These are phyloP conservation scores for Nothocercus julius DNA, from an alignment of 2,113 vertebrate genomes.

Conservation along the genomic window DNA sequence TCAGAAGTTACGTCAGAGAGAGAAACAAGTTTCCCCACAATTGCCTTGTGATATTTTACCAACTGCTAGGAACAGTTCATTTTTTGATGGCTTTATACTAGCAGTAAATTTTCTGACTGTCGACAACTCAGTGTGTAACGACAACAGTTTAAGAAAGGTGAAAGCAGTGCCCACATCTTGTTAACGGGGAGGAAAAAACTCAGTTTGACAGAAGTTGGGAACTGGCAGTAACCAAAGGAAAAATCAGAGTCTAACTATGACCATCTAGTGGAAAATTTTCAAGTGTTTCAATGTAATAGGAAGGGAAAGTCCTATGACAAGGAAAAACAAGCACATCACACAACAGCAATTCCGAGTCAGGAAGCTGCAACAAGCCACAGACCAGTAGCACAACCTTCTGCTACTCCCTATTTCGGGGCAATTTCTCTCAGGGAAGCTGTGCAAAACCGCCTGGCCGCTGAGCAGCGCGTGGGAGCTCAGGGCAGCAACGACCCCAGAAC, in stretches of 20 bases:
- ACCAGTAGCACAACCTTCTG: not conserved
- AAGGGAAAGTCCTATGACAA: not conserved
- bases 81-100: constrained; percentile 40
- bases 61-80: not conserved
- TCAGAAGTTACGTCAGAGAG: constrained; percentile 41
- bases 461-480: not conserved
- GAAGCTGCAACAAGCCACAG: no score
- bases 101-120: constrained; percentile 1
- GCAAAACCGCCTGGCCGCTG: not conserved
- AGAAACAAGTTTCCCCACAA: constrained; percentile 15
- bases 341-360: not conserved
- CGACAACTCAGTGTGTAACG: not conserved
- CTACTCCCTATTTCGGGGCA: not conserved
- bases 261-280: no score
- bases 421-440: not conserved
- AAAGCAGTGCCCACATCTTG: not conserved
- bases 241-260: not conserved
- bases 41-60: not conserved
- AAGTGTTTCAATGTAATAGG: not conserved
- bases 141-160: not conserved
- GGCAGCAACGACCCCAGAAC: not conserved
- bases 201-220: not conserved
- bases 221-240: not conserved
- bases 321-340: not conserved
- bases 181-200: not conserved